Evolutionary conservation across 2,888 invertebrate genomes (phyloP).

Genomic region (Azorinus chamasolen): DNA sequence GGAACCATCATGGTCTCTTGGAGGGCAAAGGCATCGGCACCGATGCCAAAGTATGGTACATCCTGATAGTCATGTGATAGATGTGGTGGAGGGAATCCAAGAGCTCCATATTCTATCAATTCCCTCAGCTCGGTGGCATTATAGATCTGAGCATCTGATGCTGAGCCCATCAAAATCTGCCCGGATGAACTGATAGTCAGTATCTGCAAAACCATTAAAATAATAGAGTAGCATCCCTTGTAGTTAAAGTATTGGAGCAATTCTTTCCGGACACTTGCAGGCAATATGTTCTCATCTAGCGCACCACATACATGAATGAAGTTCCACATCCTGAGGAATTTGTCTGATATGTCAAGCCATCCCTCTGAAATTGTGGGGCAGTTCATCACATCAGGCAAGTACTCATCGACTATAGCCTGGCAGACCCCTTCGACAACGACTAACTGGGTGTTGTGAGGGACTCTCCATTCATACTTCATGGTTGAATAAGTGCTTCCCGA

Average conservation of each 20-base stretch:
- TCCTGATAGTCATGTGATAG: slow-evolving; percentile 54
- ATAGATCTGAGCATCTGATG: slow-evolving; percentile 50
- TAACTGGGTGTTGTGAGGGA: slow-evolving; percentile 60
- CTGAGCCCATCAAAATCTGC: slow-evolving; percentile 47
- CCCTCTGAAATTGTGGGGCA: slow-evolving; percentile 36
- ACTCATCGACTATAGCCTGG: slow-evolving; percentile 52
- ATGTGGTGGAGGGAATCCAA: slow-evolving; percentile 52
- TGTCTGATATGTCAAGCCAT: slow-evolving; percentile 20
- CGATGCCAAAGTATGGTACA: slow-evolving; percentile 58
- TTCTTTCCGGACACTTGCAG: slow-evolving; percentile 10
- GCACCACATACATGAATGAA: slow-evolving; percentile 21
- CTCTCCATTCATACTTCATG: slow-evolving; percentile 62
- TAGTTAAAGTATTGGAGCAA: slow-evolving; percentile 42
- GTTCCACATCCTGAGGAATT: slow-evolving; percentile 12
- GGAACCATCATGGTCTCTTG: slow-evolving; percentile 17
- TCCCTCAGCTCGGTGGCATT: slow-evolving; percentile 43
- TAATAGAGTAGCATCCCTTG: slow-evolving; percentile 25
- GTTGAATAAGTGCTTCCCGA: slow-evolving; percentile 11
- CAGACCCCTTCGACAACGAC: slow-evolving; percentile 62
- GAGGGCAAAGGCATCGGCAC: slow-evolving; percentile 62
- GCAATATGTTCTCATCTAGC: slow-evolving; percentile 28
- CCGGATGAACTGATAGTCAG: slow-evolving; percentile 64
- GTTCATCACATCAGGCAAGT: slow-evolving; percentile 35
- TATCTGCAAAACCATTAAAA: slow-evolving; percentile 46
- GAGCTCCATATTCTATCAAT: slow-evolving; percentile 33